Evolutionary conservation across 92 coral and sea anemone species (phyloP).

Genomic region (Siderastrea radians): DNA sequence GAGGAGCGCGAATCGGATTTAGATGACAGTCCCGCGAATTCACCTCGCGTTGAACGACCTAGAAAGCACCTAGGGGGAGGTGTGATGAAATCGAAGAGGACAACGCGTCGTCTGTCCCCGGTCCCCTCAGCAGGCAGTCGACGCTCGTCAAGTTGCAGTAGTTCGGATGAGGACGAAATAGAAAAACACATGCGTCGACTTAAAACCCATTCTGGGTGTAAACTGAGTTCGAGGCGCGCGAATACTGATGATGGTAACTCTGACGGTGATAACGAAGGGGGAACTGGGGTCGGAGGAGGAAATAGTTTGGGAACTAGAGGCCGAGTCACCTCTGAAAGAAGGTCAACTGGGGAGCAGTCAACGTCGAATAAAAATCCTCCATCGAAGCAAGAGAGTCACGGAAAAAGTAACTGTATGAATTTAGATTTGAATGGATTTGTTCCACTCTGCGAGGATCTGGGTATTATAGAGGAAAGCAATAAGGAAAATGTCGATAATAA

Average conservation of each 20-base stretch:
- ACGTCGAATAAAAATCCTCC: conserved; percentile 51
- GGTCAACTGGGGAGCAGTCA: conserved; percentile 24
- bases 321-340: conserved; percentile 20
- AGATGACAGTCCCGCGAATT: conserved; percentile 94
- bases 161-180: conserved; percentile 96
- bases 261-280: conserved; percentile 94
- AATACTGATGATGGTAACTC: conserved; percentile 89
- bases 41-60: conserved; percentile 92
- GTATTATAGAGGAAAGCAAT: conserved; percentile 80
- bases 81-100: conserved; percentile 83
- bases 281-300: conserved; percentile 70
- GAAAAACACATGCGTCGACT: conserved; percentile 97
- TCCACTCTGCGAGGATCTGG: conserved; percentile 56
- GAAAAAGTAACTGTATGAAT: conserved; percentile 63
- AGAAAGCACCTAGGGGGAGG: conserved; percentile 87
- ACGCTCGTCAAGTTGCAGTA: conserved; percentile 95
- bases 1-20: conserved; percentile 99
- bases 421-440: conserved; percentile 46
- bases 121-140: conserved; percentile 94
- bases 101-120: conserved; percentile 88
- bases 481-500: conserved; percentile 77
- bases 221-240: conserved; percentile 82
- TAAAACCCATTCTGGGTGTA: conserved; percentile 86
- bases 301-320: conserved; percentile 31
- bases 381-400: conserved; percentile 59